phyloP scores from a whole-genome alignment of 1,140 invertebrate species.

The Drosophila simulans region DNA sequence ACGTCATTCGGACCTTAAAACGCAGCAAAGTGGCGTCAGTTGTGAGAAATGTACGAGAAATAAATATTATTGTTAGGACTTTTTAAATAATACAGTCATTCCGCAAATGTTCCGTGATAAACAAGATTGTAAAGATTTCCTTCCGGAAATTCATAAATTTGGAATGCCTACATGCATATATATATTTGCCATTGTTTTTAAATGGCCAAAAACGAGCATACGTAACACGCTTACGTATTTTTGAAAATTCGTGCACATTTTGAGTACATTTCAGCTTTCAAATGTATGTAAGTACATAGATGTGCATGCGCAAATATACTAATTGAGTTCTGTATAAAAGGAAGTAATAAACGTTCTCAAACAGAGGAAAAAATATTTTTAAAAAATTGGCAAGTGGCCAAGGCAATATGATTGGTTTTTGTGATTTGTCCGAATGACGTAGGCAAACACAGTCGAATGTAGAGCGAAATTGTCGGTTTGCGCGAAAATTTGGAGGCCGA shows the following conservation, averaged over 20 bases:
- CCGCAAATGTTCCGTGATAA: constrained; percentile 26
- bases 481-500: constrained; percentile 28
- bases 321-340: constrained; percentile 62
- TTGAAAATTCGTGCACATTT: constrained; percentile 36
- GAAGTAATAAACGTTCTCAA: constrained; percentile 63
- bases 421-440: constrained; percentile 61
- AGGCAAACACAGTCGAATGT: constrained; percentile 40
- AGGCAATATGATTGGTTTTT: constrained; percentile 61
- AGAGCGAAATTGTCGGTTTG: constrained; percentile 37
- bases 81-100: constrained; percentile 32
- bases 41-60: constrained; percentile 17
- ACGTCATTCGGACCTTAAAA: constrained; percentile 40
- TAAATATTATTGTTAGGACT: constrained; percentile 31
- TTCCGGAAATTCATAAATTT: constrained; percentile 40
- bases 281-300: constrained; percentile 26
- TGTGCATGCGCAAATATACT: constrained; percentile 54
- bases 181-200: constrained; percentile 32
- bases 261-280: constrained; percentile 28
- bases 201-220: constrained; percentile 8
- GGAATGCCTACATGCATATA: constrained; percentile 1
- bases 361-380: constrained; percentile 58
- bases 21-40: constrained; percentile 33
- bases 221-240: constrained; percentile 44
- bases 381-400: constrained; percentile 51
- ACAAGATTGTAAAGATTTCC: constrained; percentile 41